phyloP scores from a whole-genome alignment of 2,888 invertebrate species.

The Chymomyza amoena region DNA sequence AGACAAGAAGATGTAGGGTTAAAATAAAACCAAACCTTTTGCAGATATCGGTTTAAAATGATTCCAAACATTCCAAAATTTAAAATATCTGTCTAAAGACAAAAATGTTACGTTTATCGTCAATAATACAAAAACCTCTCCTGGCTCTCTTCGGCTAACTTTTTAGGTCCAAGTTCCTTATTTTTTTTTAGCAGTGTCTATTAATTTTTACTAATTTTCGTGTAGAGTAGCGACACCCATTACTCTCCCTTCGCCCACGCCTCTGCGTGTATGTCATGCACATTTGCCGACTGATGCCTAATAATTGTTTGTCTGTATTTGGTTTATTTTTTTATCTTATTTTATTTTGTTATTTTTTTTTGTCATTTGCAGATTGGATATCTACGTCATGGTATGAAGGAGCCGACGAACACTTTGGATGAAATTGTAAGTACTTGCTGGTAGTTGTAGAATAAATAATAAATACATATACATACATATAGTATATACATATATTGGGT shows the following conservation, averaged over 20 bases:
- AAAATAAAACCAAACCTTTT: too few relatives aligned
- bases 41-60: too few relatives aligned
- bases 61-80: too few relatives aligned
- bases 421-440: constrained; percentile 84
- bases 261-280: background rate
- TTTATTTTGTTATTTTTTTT: constrained; percentile 43
- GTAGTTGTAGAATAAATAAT: background rate
- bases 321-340: constrained; percentile 39
- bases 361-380: constrained; percentile 82
- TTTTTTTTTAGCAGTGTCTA: too few relatives aligned
- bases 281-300: constrained; percentile 41
- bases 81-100: too few relatives aligned
- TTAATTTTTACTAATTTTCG: background rate
- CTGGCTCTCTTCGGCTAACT: too few relatives aligned
- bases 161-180: too few relatives aligned
- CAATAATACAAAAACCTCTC: too few relatives aligned
- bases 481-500: background rate
- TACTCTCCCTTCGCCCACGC: background rate
- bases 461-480: background rate
- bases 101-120: too few relatives aligned
- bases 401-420: constrained; percentile 90
- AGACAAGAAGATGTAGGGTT: too few relatives aligned
- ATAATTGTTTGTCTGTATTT: constrained; percentile 62
- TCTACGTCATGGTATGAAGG: constrained; percentile 92
- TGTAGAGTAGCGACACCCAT: background rate